phyloP scores from a whole-genome alignment of 2,888 invertebrate species.

The Dryocosmus kuriphilus region DNA sequence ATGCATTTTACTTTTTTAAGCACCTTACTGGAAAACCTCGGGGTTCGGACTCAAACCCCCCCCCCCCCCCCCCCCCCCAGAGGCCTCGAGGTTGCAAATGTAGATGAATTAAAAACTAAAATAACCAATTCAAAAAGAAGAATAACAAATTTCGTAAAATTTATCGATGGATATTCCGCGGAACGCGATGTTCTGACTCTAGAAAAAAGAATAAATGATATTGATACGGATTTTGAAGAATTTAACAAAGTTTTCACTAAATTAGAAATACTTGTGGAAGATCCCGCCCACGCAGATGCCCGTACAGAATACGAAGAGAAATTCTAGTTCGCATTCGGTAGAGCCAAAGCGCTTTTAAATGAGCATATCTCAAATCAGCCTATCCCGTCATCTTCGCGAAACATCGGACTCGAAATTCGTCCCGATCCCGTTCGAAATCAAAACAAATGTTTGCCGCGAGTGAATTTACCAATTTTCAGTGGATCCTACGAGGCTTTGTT shows the following conservation, averaged over 20 bases:
- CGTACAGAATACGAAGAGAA: neutral
- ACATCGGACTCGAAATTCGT: neutral
- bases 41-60: too few relatives aligned
- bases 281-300: neutral
- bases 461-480: conserved; percentile 33
- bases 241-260: too few relatives aligned
- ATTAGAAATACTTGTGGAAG: neutral
- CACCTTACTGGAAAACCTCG: too few relatives aligned
- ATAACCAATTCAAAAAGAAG: neutral
- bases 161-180: too few relatives aligned
- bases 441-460: conserved; percentile 24
- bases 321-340: neutral
- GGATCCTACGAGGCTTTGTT: too few relatives aligned
- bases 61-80: too few relatives aligned
- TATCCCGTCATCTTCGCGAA: neutral
- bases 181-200: too few relatives aligned
- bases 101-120: neutral
- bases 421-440: neutral
- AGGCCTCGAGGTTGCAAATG: neutral
- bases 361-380: neutral
- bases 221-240: too few relatives aligned
- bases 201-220: too few relatives aligned
- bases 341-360: neutral
- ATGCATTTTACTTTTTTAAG: too few relatives aligned
- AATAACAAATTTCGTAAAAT: neutral